phyloP scores from a whole-genome alignment of 2,888 invertebrate genomes.

The Microplitis manilae region DNA sequence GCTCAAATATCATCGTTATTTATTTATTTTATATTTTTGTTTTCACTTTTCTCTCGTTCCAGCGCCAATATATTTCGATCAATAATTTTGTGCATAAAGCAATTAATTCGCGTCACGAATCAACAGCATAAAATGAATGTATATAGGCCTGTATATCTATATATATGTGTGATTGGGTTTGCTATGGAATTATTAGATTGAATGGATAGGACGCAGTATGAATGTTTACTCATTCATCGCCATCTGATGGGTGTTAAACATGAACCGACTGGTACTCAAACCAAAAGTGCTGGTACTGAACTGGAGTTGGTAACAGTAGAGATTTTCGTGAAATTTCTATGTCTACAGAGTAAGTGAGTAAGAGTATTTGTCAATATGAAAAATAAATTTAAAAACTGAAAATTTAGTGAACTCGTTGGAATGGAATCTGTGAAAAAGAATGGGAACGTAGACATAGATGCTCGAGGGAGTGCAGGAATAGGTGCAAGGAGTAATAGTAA shows the following conservation, averaged over 20 bases:
- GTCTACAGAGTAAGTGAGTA: no score
- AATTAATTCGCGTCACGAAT: slow-evolving; percentile 17
- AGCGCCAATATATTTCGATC: background rate
- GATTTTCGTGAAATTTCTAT: no score
- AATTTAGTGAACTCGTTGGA: background rate
- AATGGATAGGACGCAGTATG: slow-evolving; percentile 2
- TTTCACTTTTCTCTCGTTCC: background rate
- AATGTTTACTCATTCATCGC: background rate
- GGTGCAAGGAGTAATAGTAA: background rate
- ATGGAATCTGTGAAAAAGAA: slow-evolving; percentile 12
- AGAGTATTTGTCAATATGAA: no score
- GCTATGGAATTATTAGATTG: background rate
- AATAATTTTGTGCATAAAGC: background rate
- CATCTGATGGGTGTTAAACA: background rate
- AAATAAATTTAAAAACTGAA: no score
- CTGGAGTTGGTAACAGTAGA: no score
- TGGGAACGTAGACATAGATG: background rate
- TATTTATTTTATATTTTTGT: background rate
- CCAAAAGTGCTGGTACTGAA: background rate
- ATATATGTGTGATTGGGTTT: background rate
- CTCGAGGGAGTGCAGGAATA: background rate
- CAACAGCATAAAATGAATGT: background rate
- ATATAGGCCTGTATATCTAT: background rate
- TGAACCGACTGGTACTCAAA: background rate
- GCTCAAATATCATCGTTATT: slow-evolving; percentile 2